Evolutionary conservation across 2,113 vertebrate species (phyloP).

Genomic region (Chloropsis hardwickii): DNA sequence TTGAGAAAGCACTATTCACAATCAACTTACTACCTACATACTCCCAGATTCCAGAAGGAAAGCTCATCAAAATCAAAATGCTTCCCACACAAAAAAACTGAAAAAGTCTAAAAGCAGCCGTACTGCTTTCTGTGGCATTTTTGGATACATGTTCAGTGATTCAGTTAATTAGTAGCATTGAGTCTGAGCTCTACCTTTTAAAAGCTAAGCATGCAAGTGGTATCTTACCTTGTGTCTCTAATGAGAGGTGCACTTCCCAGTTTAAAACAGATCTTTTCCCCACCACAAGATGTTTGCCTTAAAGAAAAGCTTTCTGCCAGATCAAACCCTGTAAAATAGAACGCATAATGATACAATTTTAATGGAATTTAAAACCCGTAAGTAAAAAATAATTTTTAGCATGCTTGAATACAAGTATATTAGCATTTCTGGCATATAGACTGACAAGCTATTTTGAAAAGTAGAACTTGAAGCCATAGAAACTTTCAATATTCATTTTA

Average conservation of each 20-base stretch:
- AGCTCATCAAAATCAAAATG: not conserved
- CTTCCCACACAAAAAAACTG: not conserved
- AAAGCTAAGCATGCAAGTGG: not conserved
- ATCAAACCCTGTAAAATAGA: constrained; percentile 84
- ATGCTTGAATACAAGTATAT: not conserved
- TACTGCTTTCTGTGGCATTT: not conserved
- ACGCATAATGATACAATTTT: not conserved
- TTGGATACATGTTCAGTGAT: not conserved
- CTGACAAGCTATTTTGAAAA: not conserved
- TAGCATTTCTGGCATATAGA: not conserved
- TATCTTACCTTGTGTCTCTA: constrained; percentile 73
- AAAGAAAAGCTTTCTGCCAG: constrained; percentile 89
- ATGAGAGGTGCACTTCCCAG: constrained; percentile 86
- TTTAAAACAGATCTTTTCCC: constrained; percentile 84
- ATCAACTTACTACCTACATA: not conserved
- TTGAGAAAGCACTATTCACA: not conserved
- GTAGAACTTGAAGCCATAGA: not conserved
- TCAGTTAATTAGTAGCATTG: not conserved
- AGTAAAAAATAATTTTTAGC: not conserved
- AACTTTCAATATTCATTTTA: not conserved
- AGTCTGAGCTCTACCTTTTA: not conserved
- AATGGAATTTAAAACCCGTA: not conserved
- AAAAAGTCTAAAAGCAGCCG: not conserved
- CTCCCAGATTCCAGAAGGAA: not conserved
- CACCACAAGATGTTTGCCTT: constrained; percentile 78